These are phyloP conservation scores for Patella vulgata DNA, from an alignment of 1,140 invertebrate genomes.

Conservation along the genomic window DNA sequence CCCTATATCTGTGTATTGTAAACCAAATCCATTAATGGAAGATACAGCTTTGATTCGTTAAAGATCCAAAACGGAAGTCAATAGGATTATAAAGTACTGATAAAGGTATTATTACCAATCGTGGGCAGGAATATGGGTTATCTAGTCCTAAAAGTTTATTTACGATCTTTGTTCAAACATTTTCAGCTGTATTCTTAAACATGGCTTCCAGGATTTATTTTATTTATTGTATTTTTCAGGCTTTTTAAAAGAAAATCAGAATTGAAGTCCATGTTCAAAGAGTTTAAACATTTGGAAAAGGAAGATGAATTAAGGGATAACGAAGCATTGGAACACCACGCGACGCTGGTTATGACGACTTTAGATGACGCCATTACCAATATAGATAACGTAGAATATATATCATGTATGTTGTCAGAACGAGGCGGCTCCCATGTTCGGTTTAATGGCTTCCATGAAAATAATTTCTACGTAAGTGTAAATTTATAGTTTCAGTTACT, in stretches of 20 bases:
- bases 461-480: constrained; percentile 48
- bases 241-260: constrained; percentile 46
- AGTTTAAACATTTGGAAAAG: constrained; percentile 40
- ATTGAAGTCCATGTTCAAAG: constrained; percentile 45
- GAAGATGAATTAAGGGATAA: constrained; percentile 50
- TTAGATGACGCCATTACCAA: constrained; percentile 53
- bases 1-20: no score
- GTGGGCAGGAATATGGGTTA: no score
- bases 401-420: constrained; percentile 32
- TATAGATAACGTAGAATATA: constrained; percentile 50
- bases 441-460: constrained; percentile 38
- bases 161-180: no score
- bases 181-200: no score
- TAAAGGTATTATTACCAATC: no score
- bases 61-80: no score
- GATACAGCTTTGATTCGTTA: no score
- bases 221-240: no score
- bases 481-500: neutral
- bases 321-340: constrained; percentile 50
- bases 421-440: constrained; percentile 42
- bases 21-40: no score
- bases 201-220: no score
- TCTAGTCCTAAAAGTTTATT: no score
- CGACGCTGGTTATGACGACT: constrained; percentile 52
- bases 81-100: no score